These are phyloP conservation scores for Phymanthus crucifer DNA, from an alignment of 92 coral and sea anemone genomes.

Conservation along the genomic window DNA sequence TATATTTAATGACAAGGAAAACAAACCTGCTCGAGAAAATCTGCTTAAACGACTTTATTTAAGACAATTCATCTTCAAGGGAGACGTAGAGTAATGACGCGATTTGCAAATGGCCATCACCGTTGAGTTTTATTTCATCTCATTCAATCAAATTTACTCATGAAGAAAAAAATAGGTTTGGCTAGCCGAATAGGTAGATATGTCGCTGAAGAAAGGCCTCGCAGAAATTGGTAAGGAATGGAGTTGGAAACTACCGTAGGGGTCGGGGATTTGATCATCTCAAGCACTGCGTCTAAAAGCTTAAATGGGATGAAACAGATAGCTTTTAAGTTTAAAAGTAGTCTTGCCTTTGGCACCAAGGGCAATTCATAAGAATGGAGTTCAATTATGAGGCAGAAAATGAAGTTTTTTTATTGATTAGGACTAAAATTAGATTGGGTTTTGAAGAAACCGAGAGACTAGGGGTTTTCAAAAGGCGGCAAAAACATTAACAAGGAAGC, in stretches of 20 bases:
- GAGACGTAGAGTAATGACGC: neutral
- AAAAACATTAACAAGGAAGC: neutral
- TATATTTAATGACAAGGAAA: neutral
- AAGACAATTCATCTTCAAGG: neutral
- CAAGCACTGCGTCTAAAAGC: neutral
- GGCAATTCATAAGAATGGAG: neutral
- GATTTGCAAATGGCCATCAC: neutral
- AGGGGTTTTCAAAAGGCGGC: neutral
- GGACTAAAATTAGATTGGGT: too few species aligned
- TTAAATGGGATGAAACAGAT: neutral
- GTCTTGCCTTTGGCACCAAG: constrained; percentile 2
- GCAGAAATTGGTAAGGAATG: neutral
- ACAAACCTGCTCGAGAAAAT: neutral
- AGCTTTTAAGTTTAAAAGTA: neutral
- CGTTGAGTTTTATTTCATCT: neutral
- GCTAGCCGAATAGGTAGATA: neutral
- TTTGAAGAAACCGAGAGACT: neutral
- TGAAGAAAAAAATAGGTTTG: neutral
- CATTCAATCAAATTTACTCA: neutral
- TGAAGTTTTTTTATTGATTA: neutral
- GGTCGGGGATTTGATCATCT: neutral
- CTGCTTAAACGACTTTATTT: constrained; percentile 6
- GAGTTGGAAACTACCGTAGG: neutral
- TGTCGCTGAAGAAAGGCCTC: neutral
- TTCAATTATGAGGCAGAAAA: neutral